A percentile compares a stretch with the other conserved stretches of the same genome.
Evolutionary conservation across 2,888 invertebrate species (phyloP).

Genomic region (Melanostoma scalare): DNA sequence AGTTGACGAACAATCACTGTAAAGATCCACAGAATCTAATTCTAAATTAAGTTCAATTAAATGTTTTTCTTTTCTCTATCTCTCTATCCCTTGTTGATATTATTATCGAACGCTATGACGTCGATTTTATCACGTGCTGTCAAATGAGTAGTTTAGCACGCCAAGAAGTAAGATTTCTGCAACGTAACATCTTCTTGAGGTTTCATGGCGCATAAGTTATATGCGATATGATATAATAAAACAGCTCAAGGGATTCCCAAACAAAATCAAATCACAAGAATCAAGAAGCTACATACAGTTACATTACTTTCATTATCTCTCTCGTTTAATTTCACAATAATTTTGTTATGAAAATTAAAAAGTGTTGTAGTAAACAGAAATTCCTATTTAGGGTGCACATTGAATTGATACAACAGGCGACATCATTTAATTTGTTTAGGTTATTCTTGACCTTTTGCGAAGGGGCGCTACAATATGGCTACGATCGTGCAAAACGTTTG

Average conservation of each 20-base stretch:
- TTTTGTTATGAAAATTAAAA: background rate
- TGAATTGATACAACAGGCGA: conserved; percentile 14
- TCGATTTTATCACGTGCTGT: conserved; percentile 17
- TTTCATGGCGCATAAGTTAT: background rate
- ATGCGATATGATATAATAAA: background rate
- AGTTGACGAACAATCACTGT: conserved; percentile 20
- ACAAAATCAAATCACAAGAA: background rate
- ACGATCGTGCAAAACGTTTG: background rate
- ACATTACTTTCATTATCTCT: background rate
- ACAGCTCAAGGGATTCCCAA: background rate
- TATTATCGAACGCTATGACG: background rate
- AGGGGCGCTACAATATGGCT: conserved; percentile 5
- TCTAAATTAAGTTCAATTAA: conserved; percentile 51
- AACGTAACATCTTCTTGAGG: too few species aligned
- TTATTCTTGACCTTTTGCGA: conserved; percentile 18
- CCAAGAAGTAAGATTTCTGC: background rate
- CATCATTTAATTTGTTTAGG: conserved; percentile 1
- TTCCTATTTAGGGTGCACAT: background rate
- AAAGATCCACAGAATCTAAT: conserved; percentile 1
- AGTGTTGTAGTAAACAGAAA: conserved; percentile 15
- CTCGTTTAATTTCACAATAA: background rate
- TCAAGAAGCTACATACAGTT: background rate
- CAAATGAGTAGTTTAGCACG: background rate
- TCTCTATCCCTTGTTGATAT: background rate
- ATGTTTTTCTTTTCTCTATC: background rate